Base-by-base conservation (phyloP, 2,888 invertebrate genomes). In the Noctua janthina region DNA sequence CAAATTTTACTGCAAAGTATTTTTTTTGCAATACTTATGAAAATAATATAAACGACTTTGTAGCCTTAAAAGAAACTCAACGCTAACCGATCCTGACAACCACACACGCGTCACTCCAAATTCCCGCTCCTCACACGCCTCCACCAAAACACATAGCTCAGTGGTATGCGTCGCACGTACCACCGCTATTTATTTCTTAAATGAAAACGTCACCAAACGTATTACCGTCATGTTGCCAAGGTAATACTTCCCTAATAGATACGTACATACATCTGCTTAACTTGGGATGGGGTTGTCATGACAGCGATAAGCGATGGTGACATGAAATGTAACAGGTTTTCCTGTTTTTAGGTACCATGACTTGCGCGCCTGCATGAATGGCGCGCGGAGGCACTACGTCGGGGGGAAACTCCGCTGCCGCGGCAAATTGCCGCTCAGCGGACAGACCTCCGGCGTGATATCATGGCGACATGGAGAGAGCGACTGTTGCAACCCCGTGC, bases 221-320 rank as follows among this genome's bases (percentile, higher is more conserved):
- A 89, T 82, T 87, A 78, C 76, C 76, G 77, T 79, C 84, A 82
- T 87, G 87, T 84, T 80, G 56, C 79, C 67, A 73, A 82, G 73
- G 74, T 84, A 88, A 89, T 84, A 88, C 82, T 88, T 81, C 54
- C 79, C 59, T 87, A 87, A 87, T 86, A 88, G 82, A 84, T 84
- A 84, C 77, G 71, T 82, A 87, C 72, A 82, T 84, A 87, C 87
- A 87, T 88, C 79, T 89, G 80, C 76, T 89, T 82, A 81, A 72
- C 49, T 70, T 79, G 59, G 39, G 79, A 56, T 64, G 11, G 3
- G 80, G 80, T 76, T 13, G 3, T 4, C 76, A 1, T 77, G 56
- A 67, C 10, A 80, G 87, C 84, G 76, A 51, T 15, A 0, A 3
- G 49, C 1, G 17, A 49, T 23, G 1, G 1, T 35, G 10, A 20